Conservation (phyloP, 1,140 invertebrate species). For the Babylonia areolata region DNA sequence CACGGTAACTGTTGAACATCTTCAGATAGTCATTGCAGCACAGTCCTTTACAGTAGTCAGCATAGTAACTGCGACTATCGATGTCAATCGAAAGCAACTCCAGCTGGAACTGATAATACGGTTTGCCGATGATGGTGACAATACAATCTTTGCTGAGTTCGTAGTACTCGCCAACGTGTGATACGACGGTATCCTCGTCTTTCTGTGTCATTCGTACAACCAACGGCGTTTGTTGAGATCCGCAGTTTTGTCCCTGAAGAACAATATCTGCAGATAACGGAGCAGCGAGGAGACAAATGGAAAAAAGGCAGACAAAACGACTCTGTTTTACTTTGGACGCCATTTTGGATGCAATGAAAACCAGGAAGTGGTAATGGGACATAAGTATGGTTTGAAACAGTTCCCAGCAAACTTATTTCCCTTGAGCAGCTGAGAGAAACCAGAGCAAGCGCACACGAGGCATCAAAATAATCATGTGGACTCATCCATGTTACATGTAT, state of each 20-base stretch:
- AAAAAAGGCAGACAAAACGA: neutral
- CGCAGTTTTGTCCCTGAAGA: slow-evolving; percentile 52
- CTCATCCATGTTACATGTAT: no score
- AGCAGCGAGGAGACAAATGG: neutral
- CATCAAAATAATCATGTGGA: no score
- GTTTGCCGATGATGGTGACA: slow-evolving; percentile 57
- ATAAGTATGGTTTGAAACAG: neutral
- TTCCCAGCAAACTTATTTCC: neutral
- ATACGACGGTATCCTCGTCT: slow-evolving; percentile 50
- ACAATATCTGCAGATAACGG: slow-evolving; percentile 51
- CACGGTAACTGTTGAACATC: slow-evolving; percentile 60
- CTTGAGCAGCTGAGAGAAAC: no score
- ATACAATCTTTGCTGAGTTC: slow-evolving; percentile 51
- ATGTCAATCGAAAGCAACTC: slow-evolving; percentile 49
- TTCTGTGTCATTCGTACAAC: slow-evolving; percentile 46
- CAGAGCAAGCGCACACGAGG: no score
- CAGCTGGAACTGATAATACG: slow-evolving; percentile 54
- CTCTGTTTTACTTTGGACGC: neutral
- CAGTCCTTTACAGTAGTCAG: slow-evolving; percentile 40
- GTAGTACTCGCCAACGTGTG: slow-evolving; percentile 54
- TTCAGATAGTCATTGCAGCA: slow-evolving; percentile 60
- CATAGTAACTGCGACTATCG: slow-evolving; percentile 44
- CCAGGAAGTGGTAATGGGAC: slow-evolving; percentile 22
- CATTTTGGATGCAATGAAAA: slow-evolving; percentile 32
- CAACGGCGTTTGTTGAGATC: slow-evolving; percentile 44